These are phyloP conservation scores for Lemur catta DNA, from an alignment of 2,797 vertebrate genomes.

Conservation along the genomic window DNA sequence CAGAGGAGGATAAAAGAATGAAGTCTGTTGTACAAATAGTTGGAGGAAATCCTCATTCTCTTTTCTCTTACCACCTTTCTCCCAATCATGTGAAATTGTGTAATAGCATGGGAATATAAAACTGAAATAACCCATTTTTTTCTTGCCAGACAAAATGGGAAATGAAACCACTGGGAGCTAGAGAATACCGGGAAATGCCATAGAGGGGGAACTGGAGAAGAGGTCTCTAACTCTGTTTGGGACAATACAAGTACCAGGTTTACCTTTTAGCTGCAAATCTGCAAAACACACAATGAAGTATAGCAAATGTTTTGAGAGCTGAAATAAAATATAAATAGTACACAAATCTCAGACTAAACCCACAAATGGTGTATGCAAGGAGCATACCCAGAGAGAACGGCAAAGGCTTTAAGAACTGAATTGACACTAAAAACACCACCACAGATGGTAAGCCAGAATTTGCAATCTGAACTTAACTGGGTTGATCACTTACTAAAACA, in stretches of 20 bases:
- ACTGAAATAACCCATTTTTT: background rate
- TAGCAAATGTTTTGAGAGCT: background rate
- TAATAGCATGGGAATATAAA: background rate
- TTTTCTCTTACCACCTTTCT: background rate
- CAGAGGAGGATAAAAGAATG: background rate
- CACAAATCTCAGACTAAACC: background rate
- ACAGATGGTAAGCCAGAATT: background rate
- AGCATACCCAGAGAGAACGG: background rate
- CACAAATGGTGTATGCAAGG: background rate
- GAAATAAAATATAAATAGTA: background rate
- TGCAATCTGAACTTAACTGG: background rate
- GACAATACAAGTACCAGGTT: background rate
- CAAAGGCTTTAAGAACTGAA: background rate
- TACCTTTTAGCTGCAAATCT: background rate
- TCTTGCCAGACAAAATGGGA: background rate
- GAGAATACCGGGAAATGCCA: background rate
- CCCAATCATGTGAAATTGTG: background rate
- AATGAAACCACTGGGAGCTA: background rate
- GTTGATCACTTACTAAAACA: background rate
- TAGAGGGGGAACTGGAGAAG: background rate
- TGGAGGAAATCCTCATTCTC: background rate
- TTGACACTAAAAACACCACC: background rate
- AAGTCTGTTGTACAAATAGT: background rate
- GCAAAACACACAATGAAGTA: background rate
- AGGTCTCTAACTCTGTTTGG: background rate